A percentile compares a stretch with the other conserved stretches of the same genome.
Conservation (phyloP, 2,797 vertebrate species). For the Triplophysa yarkandensis region DNA sequence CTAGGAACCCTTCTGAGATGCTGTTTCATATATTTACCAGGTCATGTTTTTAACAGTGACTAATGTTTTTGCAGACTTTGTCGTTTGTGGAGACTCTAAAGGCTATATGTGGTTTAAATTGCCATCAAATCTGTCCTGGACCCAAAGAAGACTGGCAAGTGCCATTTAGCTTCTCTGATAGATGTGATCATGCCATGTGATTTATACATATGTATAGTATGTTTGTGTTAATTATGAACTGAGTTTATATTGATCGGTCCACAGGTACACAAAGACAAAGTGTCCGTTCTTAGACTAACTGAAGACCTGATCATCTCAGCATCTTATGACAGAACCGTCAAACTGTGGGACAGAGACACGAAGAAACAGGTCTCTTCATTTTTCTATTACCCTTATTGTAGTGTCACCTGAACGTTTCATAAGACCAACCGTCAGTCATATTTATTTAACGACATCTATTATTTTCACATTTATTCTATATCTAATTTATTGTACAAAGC, state of each 20-base stretch:
- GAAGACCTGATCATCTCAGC: slow-evolving; percentile 78
- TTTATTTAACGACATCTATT: too few species aligned
- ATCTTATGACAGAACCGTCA: slow-evolving; percentile 81
- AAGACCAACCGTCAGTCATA: too few species aligned
- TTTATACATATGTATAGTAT: background rate
- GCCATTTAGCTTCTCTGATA: background rate
- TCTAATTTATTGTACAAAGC: too few species aligned
- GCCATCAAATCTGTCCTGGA: slow-evolving; percentile 56
- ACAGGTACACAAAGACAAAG: slow-evolving; percentile 78
- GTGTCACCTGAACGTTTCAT: background rate
- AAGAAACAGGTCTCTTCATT: slow-evolving; percentile 77
- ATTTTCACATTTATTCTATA: too few species aligned
- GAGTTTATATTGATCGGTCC: slow-evolving; percentile 20
- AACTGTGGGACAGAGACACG: slow-evolving; percentile 83
- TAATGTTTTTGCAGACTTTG: slow-evolving; percentile 62
- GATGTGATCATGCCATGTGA: background rate
- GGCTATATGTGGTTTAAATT: slow-evolving; percentile 77
- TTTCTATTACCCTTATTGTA: background rate
- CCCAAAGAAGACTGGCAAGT: slow-evolving; percentile 68
- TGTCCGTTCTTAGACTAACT: slow-evolving; percentile 78
- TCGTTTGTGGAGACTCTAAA: slow-evolving; percentile 72
- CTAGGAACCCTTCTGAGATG: background rate
- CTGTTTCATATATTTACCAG: background rate
- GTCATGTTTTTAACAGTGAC: background rate
- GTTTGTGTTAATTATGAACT: background rate